Percentiles rank a stretch among this genome's conserved stretches.
phyloP scores from a whole-genome alignment of 2,888 invertebrate species.

The Achlya flavicornis region DNA sequence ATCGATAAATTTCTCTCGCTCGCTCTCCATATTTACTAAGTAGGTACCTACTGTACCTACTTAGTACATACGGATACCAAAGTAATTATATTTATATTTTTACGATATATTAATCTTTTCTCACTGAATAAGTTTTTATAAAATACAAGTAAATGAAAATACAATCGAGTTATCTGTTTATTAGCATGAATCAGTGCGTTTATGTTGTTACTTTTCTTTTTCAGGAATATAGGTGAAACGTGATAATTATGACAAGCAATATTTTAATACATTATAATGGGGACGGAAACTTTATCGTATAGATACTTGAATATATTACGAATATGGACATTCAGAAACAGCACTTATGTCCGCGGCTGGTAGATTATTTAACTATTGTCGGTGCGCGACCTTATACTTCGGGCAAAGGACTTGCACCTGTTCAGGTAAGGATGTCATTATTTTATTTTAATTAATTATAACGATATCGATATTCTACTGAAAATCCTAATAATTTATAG shows the following conservation, averaged over 20 bases:
- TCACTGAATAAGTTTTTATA: no score
- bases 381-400: conserved; percentile 91
- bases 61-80: no score
- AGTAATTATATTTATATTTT: no score
- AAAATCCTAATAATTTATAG: background rate
- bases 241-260: conserved; percentile 82
- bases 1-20: conserved; percentile 36
- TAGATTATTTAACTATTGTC: conserved; percentile 98
- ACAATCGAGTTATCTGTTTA: no score
- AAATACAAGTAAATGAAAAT: no score
- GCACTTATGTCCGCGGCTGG: conserved; percentile 92
- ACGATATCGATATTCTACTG: background rate
- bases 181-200: no score
- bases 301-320: conserved; percentile 53
- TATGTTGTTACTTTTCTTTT: conserved; percentile 33
- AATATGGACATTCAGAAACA: conserved; percentile 87
- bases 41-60: background rate
- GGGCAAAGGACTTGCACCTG: conserved; percentile 87
- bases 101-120: no score
- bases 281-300: conserved; percentile 48
- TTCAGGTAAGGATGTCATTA: conserved; percentile 84
- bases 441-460: background rate
- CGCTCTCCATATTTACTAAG: background rate
- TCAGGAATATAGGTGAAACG: conserved; percentile 50
- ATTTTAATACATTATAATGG: conserved; percentile 71